Evolutionary conservation across 2,888 invertebrate species (phyloP), one percentile per base, ranked within the genome.

Genomic region (Agelastica alni): DNA sequence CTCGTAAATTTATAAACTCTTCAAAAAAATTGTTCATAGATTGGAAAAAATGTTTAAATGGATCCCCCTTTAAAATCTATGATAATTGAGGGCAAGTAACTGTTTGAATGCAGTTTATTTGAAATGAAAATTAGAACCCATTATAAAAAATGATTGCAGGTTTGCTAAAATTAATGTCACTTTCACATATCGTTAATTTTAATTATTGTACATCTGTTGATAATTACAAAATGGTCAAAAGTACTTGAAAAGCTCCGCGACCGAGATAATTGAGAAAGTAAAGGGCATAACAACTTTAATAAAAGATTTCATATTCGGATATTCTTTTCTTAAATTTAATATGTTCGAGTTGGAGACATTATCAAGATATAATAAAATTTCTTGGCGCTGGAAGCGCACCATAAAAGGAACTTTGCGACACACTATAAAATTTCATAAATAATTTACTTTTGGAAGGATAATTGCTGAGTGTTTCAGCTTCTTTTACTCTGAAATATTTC

Each of bases 311-410:
- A 30, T 48, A 54, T 49, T 48, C 12, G 20, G 32, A 32, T 26
- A 26, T 26, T 30, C 17, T 28, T 26, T 16, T 42, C 14, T 31
- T 30, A 43, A 43, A 43, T 43, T 31, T 44, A 44, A 31, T 28
- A 30, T 31, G 44, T 30, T 41, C 20, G 41, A 26, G 22, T 7
- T 49, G 62, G 73, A 73, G 76, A 77, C 79, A 79, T 79, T 80
- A 81, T 81, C 80, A 79, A 79, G 80, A 79, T 77, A 74, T 78
- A 77, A 77, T 81, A 80, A 81, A 80, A 79, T 79, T 76, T 77
- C 77, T 75, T 74, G 78, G 62, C 69, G 62, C 69, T 58, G 13
- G 56, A 53, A 53, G 55, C 61, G 61, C 60, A 67, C 71, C 68
- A 73, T 74, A 72, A 71, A 72, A 67, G 65, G 62, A 55, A 60